phyloP scores from a whole-genome alignment of 2,113 vertebrate genomes.

The Monopterus albus region DNA sequence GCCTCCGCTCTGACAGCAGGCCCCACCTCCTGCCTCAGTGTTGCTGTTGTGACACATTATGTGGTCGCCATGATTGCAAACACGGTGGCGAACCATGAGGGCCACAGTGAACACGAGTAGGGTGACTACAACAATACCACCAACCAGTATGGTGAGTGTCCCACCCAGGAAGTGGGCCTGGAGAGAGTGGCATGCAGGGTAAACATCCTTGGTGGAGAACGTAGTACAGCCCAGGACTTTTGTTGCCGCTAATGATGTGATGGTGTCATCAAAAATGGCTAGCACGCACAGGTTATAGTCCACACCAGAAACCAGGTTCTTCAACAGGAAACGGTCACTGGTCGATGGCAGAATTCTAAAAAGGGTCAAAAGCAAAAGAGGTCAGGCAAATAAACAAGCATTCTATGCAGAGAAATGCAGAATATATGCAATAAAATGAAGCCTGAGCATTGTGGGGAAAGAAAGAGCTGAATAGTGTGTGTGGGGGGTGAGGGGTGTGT shows the following conservation, averaged over 20 bases:
- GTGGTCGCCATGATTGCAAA: conserved; percentile 79
- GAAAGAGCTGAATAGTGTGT: conserved; percentile 24
- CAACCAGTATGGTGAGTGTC: conserved; percentile 90
- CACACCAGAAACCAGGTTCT: conserved; percentile 88
- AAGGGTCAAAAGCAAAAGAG: background rate
- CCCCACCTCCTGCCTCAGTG: conserved; percentile 63
- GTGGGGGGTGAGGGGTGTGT: conserved; percentile 16
- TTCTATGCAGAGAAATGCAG: background rate
- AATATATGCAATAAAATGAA: background rate
- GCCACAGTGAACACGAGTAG: conserved; percentile 92
- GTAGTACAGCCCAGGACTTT: conserved; percentile 88
- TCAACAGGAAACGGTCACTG: conserved; percentile 87
- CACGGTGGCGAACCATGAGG: conserved; percentile 90
- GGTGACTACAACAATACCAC: conserved; percentile 90
- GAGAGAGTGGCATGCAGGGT: conserved; percentile 89
- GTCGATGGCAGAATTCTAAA: conserved; percentile 88
- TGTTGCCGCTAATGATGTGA: conserved; percentile 87
- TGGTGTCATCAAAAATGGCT: conserved; percentile 88
- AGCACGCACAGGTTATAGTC: conserved; percentile 92
- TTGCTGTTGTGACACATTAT: conserved; percentile 62
- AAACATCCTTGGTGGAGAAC: conserved; percentile 89
- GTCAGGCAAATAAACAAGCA: conserved; percentile 34
- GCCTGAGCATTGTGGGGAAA: conserved; percentile 1
- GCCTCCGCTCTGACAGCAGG: conserved; percentile 73
- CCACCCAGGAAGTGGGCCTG: conserved; percentile 92